Evolutionary conservation across 2,113 vertebrate genomes (phyloP), one percentile per base, ranked within the genome.

Genomic region (Pelmatolapia mariae): DNA sequence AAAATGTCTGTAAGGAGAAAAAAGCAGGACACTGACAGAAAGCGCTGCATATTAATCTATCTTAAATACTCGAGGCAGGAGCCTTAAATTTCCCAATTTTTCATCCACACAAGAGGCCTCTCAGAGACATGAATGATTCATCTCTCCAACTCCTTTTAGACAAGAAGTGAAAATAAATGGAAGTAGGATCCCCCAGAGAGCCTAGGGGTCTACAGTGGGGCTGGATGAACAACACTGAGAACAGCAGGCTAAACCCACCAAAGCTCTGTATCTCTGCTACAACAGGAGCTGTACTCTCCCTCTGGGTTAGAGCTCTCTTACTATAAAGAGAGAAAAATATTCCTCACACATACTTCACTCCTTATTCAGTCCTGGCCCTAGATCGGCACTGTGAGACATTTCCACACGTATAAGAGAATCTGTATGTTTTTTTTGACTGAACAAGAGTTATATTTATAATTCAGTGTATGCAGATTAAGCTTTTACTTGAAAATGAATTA

Each of bases 161-260:
- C 85, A 90, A 87, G 83, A 93, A 91, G 89, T 89, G 84, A 92
- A 95, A 95, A 95, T 84, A 93, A 95, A 96, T 93, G 90, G 87
- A 89, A 63, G 89, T 36, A 83, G 59, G 59, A 76, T 76, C 78
- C 83, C 87, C 89, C 83, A 52, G 85, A 91, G 87, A 90, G 80
- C 81, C 31, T 38, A 56, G 83, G 84, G 91, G 81, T 92, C 87
- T 93, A 83, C 54, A 53, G 84, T 33, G 57, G 71, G 52, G 84
- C 83, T 80, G 79, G 82, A 92, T 92, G 92, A 92, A 91, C 88
- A 89, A 90, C 88, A 89, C 90, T 81, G 86, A 83, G 86, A 94
- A 92, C 93, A 91, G 84, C 82, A 87, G 83, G 54, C 47, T 91
- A 81, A 92, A 86, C 85, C 87, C 85, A 91, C 73, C 81, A 13